phyloP scores from a whole-genome alignment of 2,113 vertebrate genomes.

The Callopanchax toddi region DNA sequence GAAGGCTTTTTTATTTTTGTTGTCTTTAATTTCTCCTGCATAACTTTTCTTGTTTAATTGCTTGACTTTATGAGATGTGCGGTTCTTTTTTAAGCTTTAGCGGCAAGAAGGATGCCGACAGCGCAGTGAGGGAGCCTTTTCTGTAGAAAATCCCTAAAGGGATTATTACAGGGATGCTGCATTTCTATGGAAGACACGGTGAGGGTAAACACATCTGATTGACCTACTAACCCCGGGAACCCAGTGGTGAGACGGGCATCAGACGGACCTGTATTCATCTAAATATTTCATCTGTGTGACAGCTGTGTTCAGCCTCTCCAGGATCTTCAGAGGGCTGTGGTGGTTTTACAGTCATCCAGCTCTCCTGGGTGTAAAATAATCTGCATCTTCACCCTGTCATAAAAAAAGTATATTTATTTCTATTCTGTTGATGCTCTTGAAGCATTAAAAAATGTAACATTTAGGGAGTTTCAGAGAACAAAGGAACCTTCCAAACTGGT shows the following conservation, averaged over 20 bases:
- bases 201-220: conserved; percentile 49
- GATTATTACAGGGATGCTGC: conserved; percentile 61
- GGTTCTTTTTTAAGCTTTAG: conserved; percentile 22
- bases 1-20: no score
- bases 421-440: background rate
- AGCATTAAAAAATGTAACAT: background rate
- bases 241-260: conserved; percentile 24
- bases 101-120: conserved; percentile 36
- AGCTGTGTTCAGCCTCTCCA: background rate
- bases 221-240: conserved; percentile 50
- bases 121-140: conserved; percentile 42
- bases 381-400: background rate
- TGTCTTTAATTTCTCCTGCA: background rate
- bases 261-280: conserved; percentile 8
- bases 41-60: background rate
- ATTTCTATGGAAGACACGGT: conserved; percentile 59
- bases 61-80: conserved; percentile 13
- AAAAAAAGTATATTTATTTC: background rate
- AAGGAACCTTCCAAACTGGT: no score
- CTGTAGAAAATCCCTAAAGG: conserved; percentile 62
- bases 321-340: background rate
- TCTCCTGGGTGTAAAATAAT: background rate
- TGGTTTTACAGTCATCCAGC: background rate
- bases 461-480: no score
- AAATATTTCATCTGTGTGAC: conserved; percentile 8